Conservation (phyloP, 2,797 vertebrate genomes). For the Apogon hyalosoma region DNA sequence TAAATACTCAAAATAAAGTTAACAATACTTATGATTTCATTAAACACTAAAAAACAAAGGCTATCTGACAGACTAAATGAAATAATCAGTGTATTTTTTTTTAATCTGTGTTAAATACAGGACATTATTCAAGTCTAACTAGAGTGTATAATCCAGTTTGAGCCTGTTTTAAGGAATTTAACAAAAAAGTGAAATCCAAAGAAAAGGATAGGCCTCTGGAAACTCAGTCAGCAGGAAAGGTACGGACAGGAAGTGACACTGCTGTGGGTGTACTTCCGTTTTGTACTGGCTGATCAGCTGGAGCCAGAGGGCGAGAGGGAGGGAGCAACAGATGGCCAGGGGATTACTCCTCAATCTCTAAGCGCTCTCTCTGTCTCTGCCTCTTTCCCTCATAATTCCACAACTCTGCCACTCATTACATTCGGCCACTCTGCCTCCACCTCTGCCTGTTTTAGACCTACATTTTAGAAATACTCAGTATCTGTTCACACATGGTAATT, state of each 20-base stretch:
- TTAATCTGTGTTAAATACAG: not conserved
- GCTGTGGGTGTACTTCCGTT: conserved; percentile 43
- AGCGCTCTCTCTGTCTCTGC: conserved; percentile 63
- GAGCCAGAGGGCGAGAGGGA: conserved; percentile 23
- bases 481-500: too few species aligned
- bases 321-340: conserved; percentile 82
- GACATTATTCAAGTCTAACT: not conserved
- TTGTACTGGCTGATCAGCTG: conserved; percentile 37
- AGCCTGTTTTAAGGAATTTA: not conserved
- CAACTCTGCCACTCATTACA: conserved; percentile 43
- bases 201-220: conserved; percentile 3
- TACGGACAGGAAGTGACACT: conserved; percentile 63
- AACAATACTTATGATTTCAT: too few species aligned
- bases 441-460: not conserved
- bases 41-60: too few species aligned
- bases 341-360: conserved; percentile 84
- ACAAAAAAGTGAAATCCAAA: not conserved
- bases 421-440: conserved; percentile 30
- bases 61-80: too few species aligned
- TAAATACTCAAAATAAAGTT: too few species aligned
- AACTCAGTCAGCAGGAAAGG: conserved; percentile 21
- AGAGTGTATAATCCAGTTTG: not conserved
- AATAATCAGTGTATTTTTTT: not conserved
- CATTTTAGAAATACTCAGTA: too few species aligned
- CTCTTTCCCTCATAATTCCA: conserved; percentile 71